These are phyloP conservation scores for Bruchidius siliquastri DNA, from an alignment of 2,888 invertebrate genomes.

Conservation along the genomic window DNA sequence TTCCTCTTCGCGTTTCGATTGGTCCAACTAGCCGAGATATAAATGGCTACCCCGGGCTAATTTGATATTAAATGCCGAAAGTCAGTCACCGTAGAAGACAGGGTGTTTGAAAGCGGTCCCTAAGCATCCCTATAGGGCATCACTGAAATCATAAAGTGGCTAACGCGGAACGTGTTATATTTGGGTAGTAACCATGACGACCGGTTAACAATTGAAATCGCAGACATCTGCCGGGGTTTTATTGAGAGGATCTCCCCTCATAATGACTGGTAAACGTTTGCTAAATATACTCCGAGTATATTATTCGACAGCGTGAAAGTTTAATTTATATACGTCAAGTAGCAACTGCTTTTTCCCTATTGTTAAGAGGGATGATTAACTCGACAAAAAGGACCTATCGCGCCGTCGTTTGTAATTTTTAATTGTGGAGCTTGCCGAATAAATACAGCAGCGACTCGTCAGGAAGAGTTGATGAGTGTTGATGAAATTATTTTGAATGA, in stretches of 20 bases:
- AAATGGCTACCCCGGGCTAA: constrained; percentile 31
- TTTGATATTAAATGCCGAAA: constrained; percentile 45
- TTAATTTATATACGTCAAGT: constrained; percentile 44
- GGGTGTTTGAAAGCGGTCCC: background rate
- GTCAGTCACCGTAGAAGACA: background rate
- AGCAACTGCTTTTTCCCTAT: constrained; percentile 33
- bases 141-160: constrained; percentile 32
- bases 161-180: constrained; percentile 37
- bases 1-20: background rate
- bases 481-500: no score
- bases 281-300: constrained; percentile 45
- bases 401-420: constrained; percentile 43
- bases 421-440: constrained; percentile 36
- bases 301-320: constrained; percentile 43
- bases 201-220: constrained; percentile 44
- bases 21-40: background rate
- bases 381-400: constrained; percentile 29
- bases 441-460: background rate
- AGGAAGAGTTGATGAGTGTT: no score
- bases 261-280: constrained; percentile 32
- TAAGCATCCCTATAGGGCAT: constrained; percentile 1
- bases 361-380: constrained; percentile 27
- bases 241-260: constrained; percentile 36
- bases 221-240: constrained; percentile 42
- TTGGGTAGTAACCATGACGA: constrained; percentile 45